Base-by-base conservation (phyloP, 2,797 vertebrate genomes). In the Heterohyrax brucei region DNA sequence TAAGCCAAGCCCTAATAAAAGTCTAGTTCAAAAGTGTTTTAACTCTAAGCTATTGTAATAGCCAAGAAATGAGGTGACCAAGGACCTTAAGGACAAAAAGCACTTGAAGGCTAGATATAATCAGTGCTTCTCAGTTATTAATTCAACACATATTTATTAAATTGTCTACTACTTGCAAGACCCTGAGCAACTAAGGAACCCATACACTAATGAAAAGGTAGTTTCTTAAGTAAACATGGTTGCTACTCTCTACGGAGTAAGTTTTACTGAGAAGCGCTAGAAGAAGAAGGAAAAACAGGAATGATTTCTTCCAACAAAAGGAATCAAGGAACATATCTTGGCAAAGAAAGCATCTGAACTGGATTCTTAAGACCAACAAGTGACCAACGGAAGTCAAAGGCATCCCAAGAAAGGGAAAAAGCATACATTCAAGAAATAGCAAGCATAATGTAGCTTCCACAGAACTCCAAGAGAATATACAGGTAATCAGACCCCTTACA, bases 1-100 rank as follows among this genome's bases (percentile, higher is more conserved):
- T 39, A 39, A 39, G 39, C 2, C 39, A 39, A 39, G 39, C 39
- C 39, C 39, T 39, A 95, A 83, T n/a, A 94, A 81, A 86, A n/a
- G 44, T 66, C 82, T 94, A 94, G 94, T 62, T 84, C 59, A 82
- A 79, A 92, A 95, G 61, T 89, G 91, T 95, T 62, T 94, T 90
- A 83, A 82, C 46, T 16, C 26, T 80, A 80, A 33, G 48, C 39
- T 93, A 79, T 9, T 85, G 7, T 39, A 95, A 88, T 59, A 95
- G 61, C 44, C 93, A 88, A 95, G 53, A 22, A 95, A 95, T 80
- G 39, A 92, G 39, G 46, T 82, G 44, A 91, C 70, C 64, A 88
- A 94, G 56, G 73, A 93, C 13, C 12, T 50, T 81, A 89, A 85
- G 50, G 14, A 80, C 75, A 87, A 97, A 39, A 91, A 89, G 22